Conservation (phyloP, 2,888 invertebrate genomes). For the Merodon equestris region DNA sequence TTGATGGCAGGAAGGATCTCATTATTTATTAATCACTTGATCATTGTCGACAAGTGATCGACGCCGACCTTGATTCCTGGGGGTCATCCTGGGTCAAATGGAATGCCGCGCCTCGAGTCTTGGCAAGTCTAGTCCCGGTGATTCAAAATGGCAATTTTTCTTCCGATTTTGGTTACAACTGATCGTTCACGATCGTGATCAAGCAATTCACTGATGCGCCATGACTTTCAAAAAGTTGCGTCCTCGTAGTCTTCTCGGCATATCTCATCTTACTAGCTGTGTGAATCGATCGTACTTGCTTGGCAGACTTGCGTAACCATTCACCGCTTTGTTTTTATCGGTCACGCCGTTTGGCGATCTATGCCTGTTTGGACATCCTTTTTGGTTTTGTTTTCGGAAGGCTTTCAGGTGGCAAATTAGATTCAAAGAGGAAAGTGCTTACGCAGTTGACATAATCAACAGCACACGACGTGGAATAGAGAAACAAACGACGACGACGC, state of each 20-base stretch:
- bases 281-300: slow-evolving; percentile 13
- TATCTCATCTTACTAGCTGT: slow-evolving; percentile 9
- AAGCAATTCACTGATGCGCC: slow-evolving; percentile 7
- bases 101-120: too few relatives aligned
- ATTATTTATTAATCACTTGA: too few relatives aligned
- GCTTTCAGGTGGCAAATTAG: slow-evolving; percentile 55
- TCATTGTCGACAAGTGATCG: slow-evolving; percentile 48
- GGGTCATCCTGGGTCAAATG: too few relatives aligned
- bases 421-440: slow-evolving; percentile 55
- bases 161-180: too few relatives aligned
- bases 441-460: slow-evolving; percentile 68
- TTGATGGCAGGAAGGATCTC: too few relatives aligned
- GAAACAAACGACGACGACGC: neutral
- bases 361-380: too few relatives aligned
- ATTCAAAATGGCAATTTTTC: too few relatives aligned
- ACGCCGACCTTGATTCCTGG: slow-evolving; percentile 45
- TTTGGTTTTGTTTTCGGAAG: slow-evolving; percentile 23
- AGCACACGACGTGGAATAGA: slow-evolving; percentile 59
- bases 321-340: slow-evolving; percentile 19
- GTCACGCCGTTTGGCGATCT: slow-evolving; percentile 3
- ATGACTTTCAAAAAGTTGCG: slow-evolving; percentile 34
- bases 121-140: too few relatives aligned
- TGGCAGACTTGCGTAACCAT: slow-evolving; percentile 35
- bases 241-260: slow-evolving; percentile 24
- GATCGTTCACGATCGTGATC: slow-evolving; percentile 11